Percentiles rank a stretch among this genome's conserved stretches.
phyloP scores from a whole-genome alignment of 2,113 vertebrate species.

The Eudyptes chrysolophus region DNA sequence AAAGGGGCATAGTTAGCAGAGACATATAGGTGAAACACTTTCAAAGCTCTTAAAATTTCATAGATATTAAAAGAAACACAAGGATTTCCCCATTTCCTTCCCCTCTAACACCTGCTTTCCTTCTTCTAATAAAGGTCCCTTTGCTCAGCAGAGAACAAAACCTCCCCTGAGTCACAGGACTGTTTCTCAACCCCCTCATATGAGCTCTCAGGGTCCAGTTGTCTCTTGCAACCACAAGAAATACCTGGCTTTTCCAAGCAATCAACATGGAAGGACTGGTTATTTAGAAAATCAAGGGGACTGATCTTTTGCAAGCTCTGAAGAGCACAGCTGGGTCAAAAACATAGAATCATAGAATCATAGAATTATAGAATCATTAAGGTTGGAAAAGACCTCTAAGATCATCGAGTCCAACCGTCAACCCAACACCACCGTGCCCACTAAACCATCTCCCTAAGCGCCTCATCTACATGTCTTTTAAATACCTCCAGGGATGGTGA shows the following conservation, averaged over 20 bases:
- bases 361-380: no score
- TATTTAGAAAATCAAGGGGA: background rate
- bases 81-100: slow-evolving; percentile 29
- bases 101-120: background rate
- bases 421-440: no score
- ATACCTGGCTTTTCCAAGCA: background rate
- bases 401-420: no score
- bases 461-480: no score
- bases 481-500: no score
- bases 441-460: no score
- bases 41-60: background rate
- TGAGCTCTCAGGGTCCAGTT: background rate
- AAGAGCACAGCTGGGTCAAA: background rate
- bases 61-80: background rate
- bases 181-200: background rate
- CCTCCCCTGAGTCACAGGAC: background rate
- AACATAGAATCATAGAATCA: no score
- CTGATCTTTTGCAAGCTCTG: background rate
- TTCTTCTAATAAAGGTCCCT: background rate
- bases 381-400: no score
- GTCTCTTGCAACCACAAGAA: background rate
- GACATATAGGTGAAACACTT: background rate
- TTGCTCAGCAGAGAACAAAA: background rate
- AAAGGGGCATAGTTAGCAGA: background rate
- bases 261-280: background rate